A percentile compares a stretch with the other conserved stretches of the same genome.
Evolutionary conservation across 2,113 vertebrate genomes (phyloP).

Genomic region (Protobothrops mucrosquamatus): DNA sequence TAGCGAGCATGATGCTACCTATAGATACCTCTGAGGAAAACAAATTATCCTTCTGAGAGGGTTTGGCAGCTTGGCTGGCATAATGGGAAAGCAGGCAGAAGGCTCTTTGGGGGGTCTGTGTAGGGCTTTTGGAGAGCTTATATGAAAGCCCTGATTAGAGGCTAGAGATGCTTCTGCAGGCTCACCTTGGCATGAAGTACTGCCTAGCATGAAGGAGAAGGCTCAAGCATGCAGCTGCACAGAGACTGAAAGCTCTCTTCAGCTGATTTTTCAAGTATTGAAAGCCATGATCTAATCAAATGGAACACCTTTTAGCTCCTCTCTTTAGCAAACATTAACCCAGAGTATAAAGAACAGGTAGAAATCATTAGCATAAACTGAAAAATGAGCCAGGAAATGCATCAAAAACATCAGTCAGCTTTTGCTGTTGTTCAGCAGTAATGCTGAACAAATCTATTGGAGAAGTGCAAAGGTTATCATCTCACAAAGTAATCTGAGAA

Average conservation of each 20-base stretch:
- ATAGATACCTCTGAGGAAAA: neutral
- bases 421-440: slow-evolving; percentile 9
- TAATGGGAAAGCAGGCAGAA: slow-evolving; percentile 26
- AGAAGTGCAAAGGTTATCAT: slow-evolving; percentile 14
- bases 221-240: slow-evolving; percentile 31
- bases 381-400: neutral
- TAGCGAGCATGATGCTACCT: neutral
- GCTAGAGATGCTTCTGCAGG: slow-evolving; percentile 42
- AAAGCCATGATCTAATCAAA: slow-evolving; percentile 39
- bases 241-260: slow-evolving; percentile 38
- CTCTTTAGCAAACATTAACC: slow-evolving; percentile 26
- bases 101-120: slow-evolving; percentile 15
- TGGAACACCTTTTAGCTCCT: slow-evolving; percentile 4
- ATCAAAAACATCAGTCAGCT: neutral
- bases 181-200: slow-evolving; percentile 11
- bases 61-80: neutral
- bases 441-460: neutral
- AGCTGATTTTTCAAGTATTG: slow-evolving; percentile 23
- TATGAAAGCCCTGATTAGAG: slow-evolving; percentile 39
- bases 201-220: neutral
- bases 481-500: slow-evolving; percentile 2
- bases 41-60: slow-evolving; percentile 15
- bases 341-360: slow-evolving; percentile 26
- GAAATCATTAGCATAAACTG: slow-evolving; percentile 12
- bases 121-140: slow-evolving; percentile 26